These are phyloP conservation scores for Discoglossus pictus DNA, from an alignment of 2,797 vertebrate species.

Conservation along the genomic window DNA sequence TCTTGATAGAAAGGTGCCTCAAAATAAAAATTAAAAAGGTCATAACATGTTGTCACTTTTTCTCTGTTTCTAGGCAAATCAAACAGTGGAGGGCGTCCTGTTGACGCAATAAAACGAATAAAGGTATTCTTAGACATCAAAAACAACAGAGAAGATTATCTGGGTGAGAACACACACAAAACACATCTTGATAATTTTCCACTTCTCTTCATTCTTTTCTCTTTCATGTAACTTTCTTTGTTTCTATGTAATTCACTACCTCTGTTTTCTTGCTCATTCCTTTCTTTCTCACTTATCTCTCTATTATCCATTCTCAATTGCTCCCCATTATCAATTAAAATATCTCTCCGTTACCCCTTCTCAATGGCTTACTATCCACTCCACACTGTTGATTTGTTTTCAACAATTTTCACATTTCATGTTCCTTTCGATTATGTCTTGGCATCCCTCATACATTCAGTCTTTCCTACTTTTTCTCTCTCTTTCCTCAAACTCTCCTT, in stretches of 20 bases:
- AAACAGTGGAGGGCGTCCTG: slow-evolving; percentile 72
- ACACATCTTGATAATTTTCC: too few relatives aligned
- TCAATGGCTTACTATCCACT: too few relatives aligned
- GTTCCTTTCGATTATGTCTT: too few relatives aligned
- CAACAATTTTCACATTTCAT: too few relatives aligned
- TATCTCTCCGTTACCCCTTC: too few relatives aligned
- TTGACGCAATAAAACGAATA: slow-evolving; percentile 61
- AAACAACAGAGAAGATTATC: slow-evolving; percentile 61
- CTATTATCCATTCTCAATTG: neutral
- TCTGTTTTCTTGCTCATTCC: neutral
- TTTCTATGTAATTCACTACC: neutral
- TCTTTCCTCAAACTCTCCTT: neutral
- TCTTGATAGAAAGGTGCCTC: too few relatives aligned
- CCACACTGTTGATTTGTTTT: too few relatives aligned
- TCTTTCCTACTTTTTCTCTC: neutral
- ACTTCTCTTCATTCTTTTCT: neutral
- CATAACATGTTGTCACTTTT: too few relatives aligned
- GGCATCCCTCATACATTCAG: neutral
- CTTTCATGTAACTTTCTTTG: neutral
- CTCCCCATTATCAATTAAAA: too few relatives aligned
- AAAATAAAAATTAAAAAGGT: too few relatives aligned
- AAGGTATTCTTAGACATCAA: slow-evolving; percentile 61
- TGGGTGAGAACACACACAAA: slow-evolving; percentile 68
- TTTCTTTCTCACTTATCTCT: neutral
- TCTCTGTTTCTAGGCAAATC: slow-evolving; percentile 68